These are phyloP conservation scores for Mastacembelus armatus DNA, from an alignment of 2,797 vertebrate genomes.

Conservation along the genomic window DNA sequence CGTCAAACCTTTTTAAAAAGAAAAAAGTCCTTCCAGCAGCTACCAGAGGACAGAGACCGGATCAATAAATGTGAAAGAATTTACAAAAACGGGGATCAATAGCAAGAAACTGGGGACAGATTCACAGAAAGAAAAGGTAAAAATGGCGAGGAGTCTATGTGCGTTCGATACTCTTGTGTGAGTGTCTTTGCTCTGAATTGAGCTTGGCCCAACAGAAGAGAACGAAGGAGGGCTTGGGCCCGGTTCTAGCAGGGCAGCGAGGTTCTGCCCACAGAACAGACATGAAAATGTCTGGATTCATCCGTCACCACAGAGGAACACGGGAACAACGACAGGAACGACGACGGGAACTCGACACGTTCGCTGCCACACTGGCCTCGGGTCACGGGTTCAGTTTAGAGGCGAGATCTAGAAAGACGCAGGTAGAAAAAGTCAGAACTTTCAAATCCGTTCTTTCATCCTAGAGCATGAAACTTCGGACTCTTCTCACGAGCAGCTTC, in stretches of 20 bases:
- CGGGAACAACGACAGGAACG: slow-evolving; percentile 8
- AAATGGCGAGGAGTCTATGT: slow-evolving; percentile 61
- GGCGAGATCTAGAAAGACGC: background rate
- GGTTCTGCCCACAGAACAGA: slow-evolving; percentile 83
- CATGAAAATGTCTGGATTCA: slow-evolving; percentile 85
- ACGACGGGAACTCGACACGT: slow-evolving; percentile 18
- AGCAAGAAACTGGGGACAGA: slow-evolving; percentile 2
- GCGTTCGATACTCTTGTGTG: slow-evolving; percentile 67
- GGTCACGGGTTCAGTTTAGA: background rate
- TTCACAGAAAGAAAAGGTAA: background rate
- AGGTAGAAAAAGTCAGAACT: slow-evolving; percentile 4
- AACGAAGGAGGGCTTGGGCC: slow-evolving; percentile 82
- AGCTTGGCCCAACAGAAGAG: slow-evolving; percentile 84
- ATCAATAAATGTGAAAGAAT: slow-evolving; percentile 55
- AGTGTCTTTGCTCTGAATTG: slow-evolving; percentile 85
- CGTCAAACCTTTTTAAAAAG: slow-evolving; percentile 41
- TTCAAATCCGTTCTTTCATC: slow-evolving; percentile 9
- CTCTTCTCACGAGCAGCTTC: background rate
- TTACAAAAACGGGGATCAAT: slow-evolving; percentile 29
- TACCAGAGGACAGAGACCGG: slow-evolving; percentile 8
- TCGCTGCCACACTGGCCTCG: slow-evolving; percentile 12
- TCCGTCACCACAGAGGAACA: slow-evolving; percentile 72
- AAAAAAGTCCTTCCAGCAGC: slow-evolving; percentile 33
- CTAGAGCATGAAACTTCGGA: slow-evolving; percentile 7
- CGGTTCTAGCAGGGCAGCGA: slow-evolving; percentile 81